A percentile compares a stretch with the other conserved stretches of the same genome.
Evolutionary conservation across 2,113 vertebrate species (phyloP).

Genomic region (Hippocampus zosterae): DNA sequence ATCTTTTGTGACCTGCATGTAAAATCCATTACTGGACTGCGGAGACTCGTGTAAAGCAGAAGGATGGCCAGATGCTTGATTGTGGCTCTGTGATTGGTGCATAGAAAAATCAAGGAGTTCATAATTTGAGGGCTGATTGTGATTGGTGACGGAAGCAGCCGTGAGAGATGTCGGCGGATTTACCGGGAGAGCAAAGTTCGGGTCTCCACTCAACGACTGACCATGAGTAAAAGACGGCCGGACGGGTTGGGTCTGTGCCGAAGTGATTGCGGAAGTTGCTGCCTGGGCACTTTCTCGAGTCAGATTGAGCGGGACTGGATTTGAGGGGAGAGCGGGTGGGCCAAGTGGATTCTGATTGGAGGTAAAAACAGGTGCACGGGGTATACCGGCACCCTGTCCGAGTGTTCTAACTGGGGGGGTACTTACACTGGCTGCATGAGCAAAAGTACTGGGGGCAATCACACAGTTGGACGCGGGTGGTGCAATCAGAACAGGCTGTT

Average conservation of each 20-base stretch:
- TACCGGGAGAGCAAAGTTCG: conserved; percentile 48
- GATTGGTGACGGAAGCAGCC: conserved; percentile 52
- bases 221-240: conserved; percentile 53
- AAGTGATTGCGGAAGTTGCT: conserved; percentile 43
- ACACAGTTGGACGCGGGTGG: conserved; percentile 84
- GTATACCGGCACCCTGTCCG: conserved; percentile 48
- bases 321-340: conserved; percentile 54
- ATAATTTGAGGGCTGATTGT: conserved; percentile 69
- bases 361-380: conserved; percentile 45
- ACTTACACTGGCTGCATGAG: conserved; percentile 64
- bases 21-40: conserved; percentile 76
- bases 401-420: conserved; percentile 56
- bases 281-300: conserved; percentile 67
- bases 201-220: conserved; percentile 53
- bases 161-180: conserved; percentile 56
- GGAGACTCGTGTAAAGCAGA: conserved; percentile 57
- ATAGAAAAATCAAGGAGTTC: conserved; percentile 82
- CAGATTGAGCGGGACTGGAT: conserved; percentile 72
- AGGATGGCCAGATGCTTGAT: conserved; percentile 45
- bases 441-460: conserved; percentile 70
- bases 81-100: conserved; percentile 69
- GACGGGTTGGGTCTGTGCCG: conserved; percentile 53
- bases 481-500: conserved; percentile 84
- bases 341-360: conserved; percentile 63
- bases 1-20: conserved; percentile 90